Evolutionary conservation across 2,797 vertebrate species (phyloP), one percentile per base, ranked within the genome.

Genomic region (Acridotheres tristis): DNA sequence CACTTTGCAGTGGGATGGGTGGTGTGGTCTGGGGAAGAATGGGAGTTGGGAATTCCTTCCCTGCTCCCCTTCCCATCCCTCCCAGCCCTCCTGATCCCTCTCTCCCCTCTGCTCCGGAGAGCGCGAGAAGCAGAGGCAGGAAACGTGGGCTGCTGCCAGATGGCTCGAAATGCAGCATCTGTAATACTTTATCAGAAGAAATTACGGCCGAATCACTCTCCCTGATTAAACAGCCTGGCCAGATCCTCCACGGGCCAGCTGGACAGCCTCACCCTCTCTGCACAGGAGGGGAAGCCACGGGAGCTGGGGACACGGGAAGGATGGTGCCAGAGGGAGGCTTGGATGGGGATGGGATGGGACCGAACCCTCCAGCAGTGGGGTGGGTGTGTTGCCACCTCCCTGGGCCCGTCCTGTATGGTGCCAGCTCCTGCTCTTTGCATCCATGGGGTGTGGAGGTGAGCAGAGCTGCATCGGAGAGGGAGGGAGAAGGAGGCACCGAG

Each of bases 171-270:
- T 25, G 77, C 4, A 91, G 93, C 96, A 96, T 96, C 95, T 96
- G 97, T 91, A 97, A 94, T 95, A 93, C 89, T 96, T 93, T 85
- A 95, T 96, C 94, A 85, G 95, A 93, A 95, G 96, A 96, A 95
- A 96, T 97, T 90, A 89, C 67, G 27, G 96, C 91, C 21, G 45
- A 94, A 78, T 88, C 30, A 54, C 79, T 54, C 34, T 74, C 95
- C 85, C 85, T 97, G 97, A 97, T 97, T 91, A 86, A 97, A 92
- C 13, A 79, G 75, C 93, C 95, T 53, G 94, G 88, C 93, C 77
- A 91, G 95, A 95, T 91, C 26, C 93, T 68, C 47, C 7, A 19
- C 4, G 9, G 73, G 96, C 90, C 96, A 91, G 97, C 97, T 97
- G 97, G 96, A 65, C 89, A 71, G 66, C 27, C 84, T 96, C 95